These are phyloP conservation scores for Lota lota DNA, from an alignment of 2,113 vertebrate genomes.

Conservation along the genomic window DNA sequence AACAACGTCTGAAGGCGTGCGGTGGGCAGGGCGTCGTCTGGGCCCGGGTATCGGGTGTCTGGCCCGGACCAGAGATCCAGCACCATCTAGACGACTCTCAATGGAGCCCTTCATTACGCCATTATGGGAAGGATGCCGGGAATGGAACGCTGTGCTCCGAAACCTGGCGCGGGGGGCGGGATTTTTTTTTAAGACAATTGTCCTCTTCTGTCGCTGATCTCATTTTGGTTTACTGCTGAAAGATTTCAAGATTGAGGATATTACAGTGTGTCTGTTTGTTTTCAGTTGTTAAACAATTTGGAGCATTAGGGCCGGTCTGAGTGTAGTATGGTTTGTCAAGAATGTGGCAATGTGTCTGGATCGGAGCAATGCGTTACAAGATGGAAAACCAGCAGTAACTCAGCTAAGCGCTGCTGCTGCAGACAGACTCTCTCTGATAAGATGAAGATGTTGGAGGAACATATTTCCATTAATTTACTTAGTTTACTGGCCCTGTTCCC, in stretches of 20 bases:
- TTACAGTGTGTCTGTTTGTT: slow-evolving; percentile 1
- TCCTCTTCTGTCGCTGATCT: slow-evolving; percentile 36
- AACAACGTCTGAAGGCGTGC: slow-evolving; percentile 68
- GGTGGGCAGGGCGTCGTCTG: slow-evolving; percentile 58
- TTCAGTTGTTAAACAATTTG: slow-evolving; percentile 17
- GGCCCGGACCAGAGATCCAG: slow-evolving; percentile 35
- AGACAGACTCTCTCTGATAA: slow-evolving; percentile 18
- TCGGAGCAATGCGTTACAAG: background rate
- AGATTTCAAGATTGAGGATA: slow-evolving; percentile 9
- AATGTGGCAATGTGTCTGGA: slow-evolving; percentile 17
- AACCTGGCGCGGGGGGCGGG: slow-evolving; percentile 12
- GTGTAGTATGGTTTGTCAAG: slow-evolving; percentile 3
- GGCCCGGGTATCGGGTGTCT: slow-evolving; percentile 51
- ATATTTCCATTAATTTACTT: slow-evolving; percentile 2
- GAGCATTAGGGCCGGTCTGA: slow-evolving; percentile 2
- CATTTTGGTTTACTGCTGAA: slow-evolving; percentile 29
- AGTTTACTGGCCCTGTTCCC: background rate
- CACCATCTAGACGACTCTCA: slow-evolving; percentile 39
- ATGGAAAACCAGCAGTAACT: slow-evolving; percentile 19
- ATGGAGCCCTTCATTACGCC: slow-evolving; percentile 40
- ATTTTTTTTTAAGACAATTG: slow-evolving; percentile 28
- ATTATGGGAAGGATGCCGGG: slow-evolving; percentile 33
- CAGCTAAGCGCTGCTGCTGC: background rate
- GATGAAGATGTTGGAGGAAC: slow-evolving; percentile 22
- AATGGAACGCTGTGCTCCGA: slow-evolving; percentile 14